Evolutionary conservation across 1,140 invertebrate genomes (phyloP), one percentile per base, ranked within the genome.

Genomic region (Sipha flava): DNA sequence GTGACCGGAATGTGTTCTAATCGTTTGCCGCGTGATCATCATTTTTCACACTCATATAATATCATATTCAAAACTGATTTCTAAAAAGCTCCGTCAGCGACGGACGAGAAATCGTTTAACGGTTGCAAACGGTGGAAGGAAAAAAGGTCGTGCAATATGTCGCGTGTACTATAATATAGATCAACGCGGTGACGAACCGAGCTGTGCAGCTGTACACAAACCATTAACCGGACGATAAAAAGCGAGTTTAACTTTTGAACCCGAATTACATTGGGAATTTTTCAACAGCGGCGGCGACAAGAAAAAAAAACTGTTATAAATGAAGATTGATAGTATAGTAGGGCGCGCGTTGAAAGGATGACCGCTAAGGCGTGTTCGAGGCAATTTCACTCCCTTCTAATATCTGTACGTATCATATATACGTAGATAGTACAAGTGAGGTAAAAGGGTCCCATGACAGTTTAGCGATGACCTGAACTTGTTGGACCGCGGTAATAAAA

Each of bases 221-320:
- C 72, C 52, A 77, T 77, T 59, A 77, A 77, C 73, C 21, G 49
- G 12, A 34, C 70, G 45, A 57, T 77, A 57, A 77, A 77, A 77
- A 77, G 2, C n/a, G 47, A 57, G 29, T 77, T 57, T 75, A 26
- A 75, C 72, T 75, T 57, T 43, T 59, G n/a, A 57, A 59, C 31
- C 52, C 49, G 21, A 77, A 77, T 59, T 43, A n/a, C 66, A 6
- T 43, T 4, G 37, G 21, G 37, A 12, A 43, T 23, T 64, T 34
- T 49, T 5, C n/a, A n/a, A 23, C 6, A 59, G 4, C 10, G 72
- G 49, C 64, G 64, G 29, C 21, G 72, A 21, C 45, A 45, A 49
- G 9, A 45, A 29, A 54, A 73, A 52, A 54, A 59, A 59, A 37
- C 29, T 23, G 34, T 59, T 59, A 59, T 59, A 77, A 77, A 77